phyloP scores from a whole-genome alignment of 2,113 vertebrate species.

The Plotosus lineatus region DNA sequence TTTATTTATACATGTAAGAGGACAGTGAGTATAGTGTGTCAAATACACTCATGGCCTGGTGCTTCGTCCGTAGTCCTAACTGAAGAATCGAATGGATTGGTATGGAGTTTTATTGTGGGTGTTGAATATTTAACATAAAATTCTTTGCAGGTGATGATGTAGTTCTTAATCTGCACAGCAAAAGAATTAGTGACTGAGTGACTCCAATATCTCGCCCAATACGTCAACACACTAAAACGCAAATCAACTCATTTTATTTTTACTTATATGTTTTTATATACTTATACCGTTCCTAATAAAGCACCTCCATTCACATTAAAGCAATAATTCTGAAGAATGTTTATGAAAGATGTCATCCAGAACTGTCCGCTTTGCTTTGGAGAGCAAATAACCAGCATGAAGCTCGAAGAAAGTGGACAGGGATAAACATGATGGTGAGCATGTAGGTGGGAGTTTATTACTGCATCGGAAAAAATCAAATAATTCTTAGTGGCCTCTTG shows the following conservation, averaged over 20 bases:
- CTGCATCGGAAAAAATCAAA: neutral
- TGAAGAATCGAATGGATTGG: neutral
- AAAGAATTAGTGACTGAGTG: neutral
- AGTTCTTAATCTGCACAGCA: neutral
- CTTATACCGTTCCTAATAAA: slow-evolving; percentile 8
- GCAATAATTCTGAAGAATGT: neutral
- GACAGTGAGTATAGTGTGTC: neutral
- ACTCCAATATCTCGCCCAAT: neutral
- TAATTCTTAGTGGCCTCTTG: neutral
- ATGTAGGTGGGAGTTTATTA: neutral
- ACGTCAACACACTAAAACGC: neutral
- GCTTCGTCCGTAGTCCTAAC: neutral
- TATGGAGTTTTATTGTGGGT: neutral
- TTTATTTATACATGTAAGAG: slow-evolving; percentile 10
- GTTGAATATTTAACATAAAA: slow-evolving; percentile 13
- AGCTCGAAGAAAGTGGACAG: neutral
- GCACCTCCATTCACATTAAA: neutral
- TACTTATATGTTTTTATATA: neutral
- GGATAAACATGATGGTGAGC: neutral
- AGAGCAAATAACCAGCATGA: neutral
- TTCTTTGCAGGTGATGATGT: neutral
- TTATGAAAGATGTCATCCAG: neutral
- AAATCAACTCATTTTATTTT: neutral
- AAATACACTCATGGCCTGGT: neutral
- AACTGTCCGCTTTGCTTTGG: neutral